These are phyloP conservation scores for Alectoris magna DNA, from an alignment of 2,797 vertebrate genomes.

Conservation along the genomic window DNA sequence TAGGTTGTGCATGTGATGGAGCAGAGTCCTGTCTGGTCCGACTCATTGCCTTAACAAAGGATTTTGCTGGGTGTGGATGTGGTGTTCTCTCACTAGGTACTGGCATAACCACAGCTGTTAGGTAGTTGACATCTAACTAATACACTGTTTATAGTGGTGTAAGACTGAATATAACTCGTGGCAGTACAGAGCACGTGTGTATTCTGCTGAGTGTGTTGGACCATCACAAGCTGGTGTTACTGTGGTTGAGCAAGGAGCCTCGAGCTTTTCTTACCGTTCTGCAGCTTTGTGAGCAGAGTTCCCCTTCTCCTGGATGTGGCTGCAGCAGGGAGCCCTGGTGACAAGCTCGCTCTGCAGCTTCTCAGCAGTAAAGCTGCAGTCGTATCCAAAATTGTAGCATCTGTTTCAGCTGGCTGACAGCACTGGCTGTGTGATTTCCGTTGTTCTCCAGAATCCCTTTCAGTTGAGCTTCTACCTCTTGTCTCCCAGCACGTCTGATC, in stretches of 20 bases:
- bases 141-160: rapidly evolving
- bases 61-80: neutral
- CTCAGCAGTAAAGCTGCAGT: conserved; percentile 1
- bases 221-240: rapidly evolving
- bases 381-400: neutral
- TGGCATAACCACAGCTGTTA: neutral
- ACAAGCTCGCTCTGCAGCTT: neutral
- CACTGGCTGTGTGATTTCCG: conserved; percentile 11
- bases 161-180: neutral
- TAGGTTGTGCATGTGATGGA: neutral
- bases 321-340: neutral
- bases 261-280: neutral
- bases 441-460: neutral
- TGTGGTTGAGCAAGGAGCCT: neutral
- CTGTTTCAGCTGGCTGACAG: conserved; percentile 6
- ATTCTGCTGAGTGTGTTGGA: neutral
- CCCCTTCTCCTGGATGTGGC: neutral
- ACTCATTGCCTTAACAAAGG: neutral
- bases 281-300: neutral
- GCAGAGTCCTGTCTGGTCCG: neutral
- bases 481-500: neutral
- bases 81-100: neutral
- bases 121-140: neutral
- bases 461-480: neutral
- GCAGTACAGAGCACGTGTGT: neutral